Evolutionary conservation across 2,797 vertebrate genomes (phyloP), one percentile per base, ranked within the genome.

Genomic region (Eptatretus atami): DNA sequence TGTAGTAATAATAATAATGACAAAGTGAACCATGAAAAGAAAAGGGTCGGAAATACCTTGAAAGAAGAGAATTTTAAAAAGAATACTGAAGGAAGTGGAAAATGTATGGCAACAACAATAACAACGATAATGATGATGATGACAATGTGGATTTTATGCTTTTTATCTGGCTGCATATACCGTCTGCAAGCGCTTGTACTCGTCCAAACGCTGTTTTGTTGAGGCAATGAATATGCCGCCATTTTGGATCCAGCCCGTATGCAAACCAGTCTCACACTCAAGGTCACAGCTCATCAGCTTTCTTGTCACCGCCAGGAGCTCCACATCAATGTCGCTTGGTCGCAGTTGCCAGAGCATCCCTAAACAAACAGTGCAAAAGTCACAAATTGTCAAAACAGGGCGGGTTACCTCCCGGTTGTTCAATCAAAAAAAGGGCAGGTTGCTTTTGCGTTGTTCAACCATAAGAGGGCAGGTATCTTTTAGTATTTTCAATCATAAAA

Each of bases 121-220:
- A 61, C 57, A 3, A 24, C 31, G 3, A 44, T 8, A 44, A 44
- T 24, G 3, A 24, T 24, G 57, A 24, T 12, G 57, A 24, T 24
- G 57, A 12, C 57, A n/a, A 25, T 61, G 57, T 25, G n/a, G 6
- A 44, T 44, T 44, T 44, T 44, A 44, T 8, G 6, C 24, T 13
- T 15, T 6, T 65, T 2, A 12, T 4, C 2, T 5, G 13, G 9
- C 4, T 9, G 52, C 15, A 12, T 81, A 64, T 75, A 88, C 85
- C 74, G 92, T 87, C 92, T 94, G 92, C 66, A 98, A 87, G 24
- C 88, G 76, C 67, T 90, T 92, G 76, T 98, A 96, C 71, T 98
- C 92, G 0, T 96, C 86, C 68, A 98, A 75, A 3, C 92, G 77
- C 73, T 96, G 87, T 67, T 79, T 82, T 76, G 78, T 94, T 72